phyloP scores from a whole-genome alignment of 2,113 vertebrate species.

The Atractosteus spatula region DNA sequence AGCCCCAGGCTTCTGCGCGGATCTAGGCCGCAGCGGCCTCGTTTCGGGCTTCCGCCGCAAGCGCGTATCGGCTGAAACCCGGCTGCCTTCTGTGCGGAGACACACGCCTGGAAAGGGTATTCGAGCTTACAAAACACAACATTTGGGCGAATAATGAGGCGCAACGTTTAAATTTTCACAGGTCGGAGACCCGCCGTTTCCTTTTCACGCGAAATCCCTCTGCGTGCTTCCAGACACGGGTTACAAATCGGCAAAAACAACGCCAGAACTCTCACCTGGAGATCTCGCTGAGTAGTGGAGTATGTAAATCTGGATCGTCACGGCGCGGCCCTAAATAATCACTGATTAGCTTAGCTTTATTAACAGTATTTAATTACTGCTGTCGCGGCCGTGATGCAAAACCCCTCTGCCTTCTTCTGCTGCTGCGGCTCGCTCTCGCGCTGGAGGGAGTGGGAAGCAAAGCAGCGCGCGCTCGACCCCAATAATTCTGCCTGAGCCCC shows the following conservation, averaged over 20 bases:
- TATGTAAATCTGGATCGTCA: too few species aligned
- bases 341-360: not conserved
- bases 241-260: too few species aligned
- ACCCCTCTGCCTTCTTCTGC: not conserved
- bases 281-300: too few species aligned
- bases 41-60: not conserved
- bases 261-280: too few species aligned
- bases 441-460: constrained; percentile 1
- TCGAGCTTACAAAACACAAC: too few species aligned
- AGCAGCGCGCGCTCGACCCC: constrained; percentile 17
- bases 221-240: not conserved
- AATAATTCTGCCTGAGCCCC: constrained; percentile 17
- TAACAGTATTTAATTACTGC: not conserved
- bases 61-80: too few species aligned
- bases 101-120: too few species aligned
- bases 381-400: constrained; percentile 4
- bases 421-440: constrained; percentile 23
- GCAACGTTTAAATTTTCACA: not conserved
- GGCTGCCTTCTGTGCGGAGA: too few species aligned
- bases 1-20: constrained; percentile 12
- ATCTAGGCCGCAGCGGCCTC: constrained; percentile 13
- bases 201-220: not conserved
- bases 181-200: not conserved
- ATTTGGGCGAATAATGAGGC: too few species aligned
- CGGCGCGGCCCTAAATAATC: too few species aligned